A percentile compares a stretch with the other conserved stretches of the same genome.
Conservation (phyloP, 2,888 invertebrate species). For the Cyaniris semiargus region DNA sequence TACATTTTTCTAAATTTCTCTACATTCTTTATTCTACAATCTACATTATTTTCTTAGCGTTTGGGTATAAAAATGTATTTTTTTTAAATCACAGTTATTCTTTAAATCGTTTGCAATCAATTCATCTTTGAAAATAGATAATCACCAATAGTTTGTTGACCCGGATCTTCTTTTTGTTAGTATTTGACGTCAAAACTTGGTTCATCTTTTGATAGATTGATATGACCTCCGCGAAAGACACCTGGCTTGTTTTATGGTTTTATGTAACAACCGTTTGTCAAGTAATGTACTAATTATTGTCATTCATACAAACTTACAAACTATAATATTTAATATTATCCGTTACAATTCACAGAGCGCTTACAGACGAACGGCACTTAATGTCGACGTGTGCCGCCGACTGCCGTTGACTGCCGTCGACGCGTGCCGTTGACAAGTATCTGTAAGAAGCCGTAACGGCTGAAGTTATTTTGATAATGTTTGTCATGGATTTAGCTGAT, state of each 20-base stretch:
- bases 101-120: neutral
- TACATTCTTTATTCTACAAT: neutral
- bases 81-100: neutral
- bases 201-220: neutral
- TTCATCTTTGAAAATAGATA: neutral
- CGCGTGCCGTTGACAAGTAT: too few species aligned
- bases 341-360: too few species aligned
- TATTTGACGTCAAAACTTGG: neutral
- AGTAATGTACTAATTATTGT: neutral
- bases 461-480: too few species aligned
- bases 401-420: too few species aligned
- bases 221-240: neutral
- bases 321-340: too few species aligned
- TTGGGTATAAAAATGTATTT: neutral
- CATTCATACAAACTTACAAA: too few species aligned
- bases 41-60: too few species aligned
- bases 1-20: too few species aligned
- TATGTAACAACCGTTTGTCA: neutral
- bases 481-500: too few species aligned
- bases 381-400: too few species aligned
- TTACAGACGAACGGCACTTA: too few species aligned
- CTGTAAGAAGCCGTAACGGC: too few species aligned
- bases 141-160: neutral
- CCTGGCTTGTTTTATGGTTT: neutral
- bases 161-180: neutral